Percentiles rank a stretch among this genome's conserved stretches.
Conservation (phyloP, 2,113 vertebrate genomes). For the Microcebus lehilahytsara region DNA sequence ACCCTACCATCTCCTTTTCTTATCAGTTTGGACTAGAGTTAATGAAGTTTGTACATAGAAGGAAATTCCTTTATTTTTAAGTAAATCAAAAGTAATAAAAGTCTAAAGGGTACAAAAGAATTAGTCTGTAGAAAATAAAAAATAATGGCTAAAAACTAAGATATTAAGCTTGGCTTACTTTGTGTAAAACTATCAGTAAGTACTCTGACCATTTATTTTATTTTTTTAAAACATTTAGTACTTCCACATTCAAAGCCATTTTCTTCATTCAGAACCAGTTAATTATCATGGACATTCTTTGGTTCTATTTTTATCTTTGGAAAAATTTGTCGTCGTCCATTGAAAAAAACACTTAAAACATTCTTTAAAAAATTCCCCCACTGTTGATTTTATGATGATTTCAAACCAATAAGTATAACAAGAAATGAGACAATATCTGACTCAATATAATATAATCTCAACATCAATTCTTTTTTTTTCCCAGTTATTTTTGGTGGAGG, state of each 20-base stretch:
- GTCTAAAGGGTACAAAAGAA: background rate
- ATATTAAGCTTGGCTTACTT: background rate
- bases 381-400: background rate
- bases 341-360: background rate
- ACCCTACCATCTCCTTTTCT: background rate
- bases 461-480: background rate
- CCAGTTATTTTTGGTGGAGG: background rate
- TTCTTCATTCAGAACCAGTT: background rate
- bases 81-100: background rate
- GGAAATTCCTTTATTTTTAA: background rate
- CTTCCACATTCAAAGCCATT: background rate
- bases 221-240: background rate
- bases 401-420: background rate
- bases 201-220: background rate
- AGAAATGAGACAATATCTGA: constrained; percentile 2
- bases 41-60: background rate
- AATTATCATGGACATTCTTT: background rate
- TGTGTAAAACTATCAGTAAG: background rate
- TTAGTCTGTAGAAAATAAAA: background rate
- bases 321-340: background rate
- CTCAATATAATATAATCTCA: background rate
- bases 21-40: background rate
- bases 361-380: background rate
- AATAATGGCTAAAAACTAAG: background rate
- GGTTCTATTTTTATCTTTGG: background rate